Evolutionary conservation across 2,113 vertebrate genomes (phyloP), one percentile per base, ranked within the genome.

Genomic region (Salvelinus sp.): DNA sequence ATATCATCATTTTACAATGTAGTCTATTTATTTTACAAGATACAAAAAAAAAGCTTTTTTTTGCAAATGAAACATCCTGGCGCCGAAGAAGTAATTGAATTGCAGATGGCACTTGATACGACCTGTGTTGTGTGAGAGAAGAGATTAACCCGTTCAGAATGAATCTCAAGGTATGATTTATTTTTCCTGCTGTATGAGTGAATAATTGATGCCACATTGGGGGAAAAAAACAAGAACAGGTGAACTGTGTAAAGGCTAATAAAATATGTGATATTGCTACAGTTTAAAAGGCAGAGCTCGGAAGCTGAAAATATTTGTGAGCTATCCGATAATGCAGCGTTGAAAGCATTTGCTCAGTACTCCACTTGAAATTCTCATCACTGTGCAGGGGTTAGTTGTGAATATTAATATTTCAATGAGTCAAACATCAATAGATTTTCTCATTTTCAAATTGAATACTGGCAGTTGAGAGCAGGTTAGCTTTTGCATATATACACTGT

Each of bases 141-240:
- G n/a, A 62, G 58, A 3, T 22, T 22, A 62, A 6, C n/a, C n/a
- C 58, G 7, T n/a, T 62, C 16, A 7, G 18, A 22, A 62, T 22
- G 58, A 62, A 22, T 62, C 20, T 22, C 18, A 62, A 57, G 48
- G 66, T 68, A 57, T 57, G 57, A 76, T 76, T 76, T 69, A 69
- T 76, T 69, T 76, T 66, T 76, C 57, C 67, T 76, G 65, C 69
- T 66, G 4, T 72, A 62, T 77, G 18, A 48, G 69, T 77, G 83
- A 72, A 76, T 76, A 76, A 72, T 66, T 72, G 47, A 79, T 79
- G 62, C 23, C 18, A 25, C 16, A 20, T 47, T 74, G 72, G 25
- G 25, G 22, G n/a, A 50, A 70, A 20, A 38, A 63, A 70, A 20
- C 69, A 65, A 72, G 47, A 66, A 50, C 48, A 50, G 27, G 23